A percentile compares a stretch with the other conserved stretches of the same genome.
phyloP scores from a whole-genome alignment of 35 echinoderm and acorn worm species.

The Chiridota heheva region DNA sequence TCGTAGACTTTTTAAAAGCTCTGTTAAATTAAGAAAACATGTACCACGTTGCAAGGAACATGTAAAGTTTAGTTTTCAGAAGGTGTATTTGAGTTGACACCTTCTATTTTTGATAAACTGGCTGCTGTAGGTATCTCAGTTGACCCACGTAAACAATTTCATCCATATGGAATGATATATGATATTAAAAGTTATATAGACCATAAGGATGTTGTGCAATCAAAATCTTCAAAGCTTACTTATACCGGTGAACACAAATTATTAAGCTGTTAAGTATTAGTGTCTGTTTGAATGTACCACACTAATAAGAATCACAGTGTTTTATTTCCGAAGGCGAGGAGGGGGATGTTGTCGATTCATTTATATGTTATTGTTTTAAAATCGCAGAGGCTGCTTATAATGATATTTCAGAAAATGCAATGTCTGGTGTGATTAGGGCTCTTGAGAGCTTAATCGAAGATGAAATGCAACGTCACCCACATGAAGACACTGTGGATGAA shows the following conservation, averaged over 20 bases:
- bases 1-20: too few relatives aligned
- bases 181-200: conserved; percentile 23
- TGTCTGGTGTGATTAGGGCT: neutral
- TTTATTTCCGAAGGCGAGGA: conserved; percentile 34
- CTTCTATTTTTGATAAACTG: conserved; percentile 20
- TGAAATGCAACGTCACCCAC: neutral
- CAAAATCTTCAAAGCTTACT: neutral
- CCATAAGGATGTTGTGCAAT: neutral
- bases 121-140: conserved; percentile 2
- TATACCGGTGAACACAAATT: conserved; percentile 9
- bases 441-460: conserved; percentile 7
- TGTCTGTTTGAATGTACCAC: conserved; percentile 17
- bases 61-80: too few relatives aligned
- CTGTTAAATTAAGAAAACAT: too few relatives aligned
- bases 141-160: neutral
- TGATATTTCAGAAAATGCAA: neutral
- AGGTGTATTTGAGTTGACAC: conserved; percentile 3
- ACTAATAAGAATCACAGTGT: neutral
- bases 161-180: neutral
- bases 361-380: neutral
- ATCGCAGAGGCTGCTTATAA: neutral
- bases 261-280: conserved; percentile 3
- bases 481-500: neutral
- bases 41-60: too few relatives aligned
- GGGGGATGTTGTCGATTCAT: neutral